A percentile compares a stretch with the other conserved stretches of the same genome.
Evolutionary conservation across 2,888 invertebrate species (phyloP).

Genomic region (Oxycera nigricornis): DNA sequence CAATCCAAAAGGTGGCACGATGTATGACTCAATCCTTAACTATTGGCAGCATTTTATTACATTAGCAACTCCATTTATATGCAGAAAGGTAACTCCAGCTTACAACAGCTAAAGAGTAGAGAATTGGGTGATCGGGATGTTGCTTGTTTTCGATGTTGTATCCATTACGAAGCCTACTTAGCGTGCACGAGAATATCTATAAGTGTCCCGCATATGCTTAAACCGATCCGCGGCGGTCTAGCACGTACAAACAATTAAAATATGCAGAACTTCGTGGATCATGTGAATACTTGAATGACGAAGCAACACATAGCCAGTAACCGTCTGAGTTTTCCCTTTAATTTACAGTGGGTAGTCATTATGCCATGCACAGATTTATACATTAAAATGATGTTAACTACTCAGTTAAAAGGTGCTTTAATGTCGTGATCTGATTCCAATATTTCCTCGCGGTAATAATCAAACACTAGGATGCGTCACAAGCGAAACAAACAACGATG

Average conservation of each 20-base stretch:
- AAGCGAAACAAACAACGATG: too few species aligned
- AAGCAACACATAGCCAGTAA: too few species aligned
- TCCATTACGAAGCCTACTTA: background rate
- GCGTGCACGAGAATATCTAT: constrained; percentile 18
- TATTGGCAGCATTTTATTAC: constrained; percentile 31
- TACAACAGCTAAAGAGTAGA: constrained; percentile 29
- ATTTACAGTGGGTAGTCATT: too few species aligned
- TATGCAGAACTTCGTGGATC: background rate
- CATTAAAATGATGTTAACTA: too few species aligned
- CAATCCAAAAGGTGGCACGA: constrained; percentile 11
- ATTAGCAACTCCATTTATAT: constrained; percentile 26
- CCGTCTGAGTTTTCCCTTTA: too few species aligned
- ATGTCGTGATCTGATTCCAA: too few species aligned
- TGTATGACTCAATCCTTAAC: constrained; percentile 29
- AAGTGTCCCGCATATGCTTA: background rate
- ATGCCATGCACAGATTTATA: too few species aligned
- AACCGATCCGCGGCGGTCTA: constrained; percentile 4
- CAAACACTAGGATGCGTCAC: too few species aligned
- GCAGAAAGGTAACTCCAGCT: background rate
- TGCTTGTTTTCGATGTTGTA: constrained; percentile 24
- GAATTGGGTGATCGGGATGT: constrained; percentile 39
- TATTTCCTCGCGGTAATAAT: too few species aligned
- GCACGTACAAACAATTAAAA: constrained; percentile 19
- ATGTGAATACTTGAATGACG: constrained; percentile 16
- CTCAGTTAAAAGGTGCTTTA: too few species aligned